Conservation (phyloP, 2,113 vertebrate genomes). For the Anolis sagrei region DNA sequence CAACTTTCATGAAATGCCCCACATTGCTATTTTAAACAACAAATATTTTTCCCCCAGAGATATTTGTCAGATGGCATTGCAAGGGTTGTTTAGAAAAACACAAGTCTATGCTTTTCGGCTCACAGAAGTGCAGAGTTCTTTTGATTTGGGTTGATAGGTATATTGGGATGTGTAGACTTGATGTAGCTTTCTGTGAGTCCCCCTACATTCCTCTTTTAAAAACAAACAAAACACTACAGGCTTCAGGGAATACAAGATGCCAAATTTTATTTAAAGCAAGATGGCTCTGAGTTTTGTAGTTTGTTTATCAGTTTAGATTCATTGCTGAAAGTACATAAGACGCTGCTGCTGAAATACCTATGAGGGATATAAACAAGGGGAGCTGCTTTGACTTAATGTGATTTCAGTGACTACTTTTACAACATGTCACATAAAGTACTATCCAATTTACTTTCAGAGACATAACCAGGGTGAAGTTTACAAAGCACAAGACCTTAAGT, state of each 20-base stretch:
- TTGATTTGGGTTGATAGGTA: neutral
- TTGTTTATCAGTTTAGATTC: conserved; percentile 57
- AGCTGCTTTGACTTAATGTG: conserved; percentile 37
- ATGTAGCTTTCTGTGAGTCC: neutral
- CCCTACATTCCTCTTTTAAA: conserved; percentile 31
- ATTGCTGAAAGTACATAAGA: conserved; percentile 49
- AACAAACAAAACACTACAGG: conserved; percentile 25
- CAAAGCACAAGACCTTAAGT: conserved; percentile 9
- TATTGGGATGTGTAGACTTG: neutral
- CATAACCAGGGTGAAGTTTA: conserved; percentile 29
- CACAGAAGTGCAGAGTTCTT: neutral
- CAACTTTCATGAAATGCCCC: neutral
- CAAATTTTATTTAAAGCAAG: conserved; percentile 54
- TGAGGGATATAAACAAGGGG: conserved; percentile 48
- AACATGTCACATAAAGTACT: conserved; percentile 31
- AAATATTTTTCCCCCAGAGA: neutral
- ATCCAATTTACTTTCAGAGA: conserved; percentile 22
- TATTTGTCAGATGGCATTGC: too few species aligned
- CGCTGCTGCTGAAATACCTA: conserved; percentile 54
- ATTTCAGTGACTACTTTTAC: conserved; percentile 31
- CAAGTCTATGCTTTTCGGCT: neutral
- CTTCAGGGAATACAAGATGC: conserved; percentile 44
- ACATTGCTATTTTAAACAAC: neutral
- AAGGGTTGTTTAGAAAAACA: neutral
- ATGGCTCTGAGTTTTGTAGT: conserved; percentile 56